Base-by-base conservation (phyloP, 2,113 vertebrate genomes). In the Empidonax traillii region DNA sequence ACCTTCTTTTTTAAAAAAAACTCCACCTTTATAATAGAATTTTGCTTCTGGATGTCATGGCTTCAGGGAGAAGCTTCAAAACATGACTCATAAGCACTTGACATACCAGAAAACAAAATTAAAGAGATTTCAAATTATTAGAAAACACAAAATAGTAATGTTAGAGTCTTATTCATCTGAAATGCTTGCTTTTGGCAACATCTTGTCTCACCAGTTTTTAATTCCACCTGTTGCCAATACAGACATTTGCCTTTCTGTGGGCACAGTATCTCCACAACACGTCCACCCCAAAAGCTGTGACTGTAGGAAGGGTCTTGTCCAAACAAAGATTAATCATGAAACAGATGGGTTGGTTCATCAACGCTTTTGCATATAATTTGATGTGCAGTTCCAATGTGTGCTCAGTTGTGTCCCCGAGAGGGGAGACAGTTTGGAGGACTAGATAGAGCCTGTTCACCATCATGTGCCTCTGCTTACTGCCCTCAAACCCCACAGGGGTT, bases 71-170 rank as follows among this genome's bases (percentile, higher is more conserved):
- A 77, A 85, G 43, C 90, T 91, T 90, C 75, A 88, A 80, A 94
- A 77, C 35, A 47, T 91, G 91, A 90, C 85, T 91, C 85, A 67
- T 66, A 89, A 87, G 67, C 43, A 59, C 74, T 14, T 74, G 44
- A 90, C 96, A 92, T 85, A 90, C 46, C 85, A 96, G 82, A 95
- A 72, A 79, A 39, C 73, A 91, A 82, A 91, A 88, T 76, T 44
- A 68, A 77, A 89, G 58, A 59, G 16, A 83, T 85, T 91, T 87
- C 44, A 73, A 39, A 68, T 4, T 0, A 87, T 79, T 37, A 76
- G 56, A 85, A 83, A 66, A 93, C 61, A 91, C 44, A 81, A 91
- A 78, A 76, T 71, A 72, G 35, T 69, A 49, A 85, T 31, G 35
- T 75, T 67, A n/a, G 56, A 89, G 66, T 67, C 13, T 47, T 69